Base-by-base conservation (phyloP, 1,140 invertebrate species). In the Penaeus indicus region DNA sequence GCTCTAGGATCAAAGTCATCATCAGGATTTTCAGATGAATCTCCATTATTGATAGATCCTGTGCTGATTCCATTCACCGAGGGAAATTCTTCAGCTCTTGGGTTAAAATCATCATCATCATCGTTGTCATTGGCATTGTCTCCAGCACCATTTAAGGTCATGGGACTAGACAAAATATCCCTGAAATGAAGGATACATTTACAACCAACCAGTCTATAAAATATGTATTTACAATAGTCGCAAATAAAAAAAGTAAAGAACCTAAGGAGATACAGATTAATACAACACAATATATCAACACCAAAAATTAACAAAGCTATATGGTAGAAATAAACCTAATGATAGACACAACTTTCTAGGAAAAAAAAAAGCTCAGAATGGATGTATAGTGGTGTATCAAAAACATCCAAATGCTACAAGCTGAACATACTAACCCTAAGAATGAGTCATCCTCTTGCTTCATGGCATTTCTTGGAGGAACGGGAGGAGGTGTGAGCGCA, bases 11-110 rank as follows among this genome's bases (percentile, higher is more conserved):
- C 96, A 91, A 97, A 97, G 92, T 95, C 94, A 90, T 94, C 93
- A 93, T 95, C 95, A 84, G 94, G 95, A 91, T 97, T 96, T 69
- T 96, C 95, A 92, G 97, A 96, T 92, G 97, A 96, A 90, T 77
- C 64, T 18, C 22, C 69, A 11, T 63, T 79, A 75, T 47, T 86
- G 42, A 84, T 60, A 5, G 63, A 79, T n/a, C 85, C 75, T 47
- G 62, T 82, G 22, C 78, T 75, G 42, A 60, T 80, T 42, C 47
- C 47, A 60, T 54, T 82, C 61, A 81, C 22, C 3, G 64, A 25
- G 4, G 69, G 62, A 19, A 72, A n/a, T 61, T 91, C 90, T 32
- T 87, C 90, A n/a, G 90, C 90, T 19, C 90, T 85, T 25, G 90
- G 90, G 64, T 91, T 89, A 60, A 91, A 91, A 54, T 91, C 90